Evolutionary conservation across 2,797 vertebrate genomes (phyloP).

Genomic region (Tadarida brasiliensis): DNA sequence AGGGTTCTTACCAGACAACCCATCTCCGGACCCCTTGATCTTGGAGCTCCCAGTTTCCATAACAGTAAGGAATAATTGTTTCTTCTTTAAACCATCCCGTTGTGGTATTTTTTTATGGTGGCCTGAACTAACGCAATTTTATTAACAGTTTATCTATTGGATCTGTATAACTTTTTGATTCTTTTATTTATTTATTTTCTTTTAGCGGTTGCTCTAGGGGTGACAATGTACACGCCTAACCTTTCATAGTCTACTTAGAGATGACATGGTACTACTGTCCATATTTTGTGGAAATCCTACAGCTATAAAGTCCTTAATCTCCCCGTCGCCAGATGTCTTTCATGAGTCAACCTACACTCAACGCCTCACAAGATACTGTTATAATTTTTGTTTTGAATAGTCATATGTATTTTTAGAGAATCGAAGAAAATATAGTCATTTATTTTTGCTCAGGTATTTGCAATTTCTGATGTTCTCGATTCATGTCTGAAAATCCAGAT

Average conservation of each 20-base stretch:
- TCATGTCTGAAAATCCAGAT: neutral
- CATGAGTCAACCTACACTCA: neutral
- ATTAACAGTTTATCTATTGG: neutral
- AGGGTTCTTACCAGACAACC: neutral
- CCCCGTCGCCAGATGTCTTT: neutral
- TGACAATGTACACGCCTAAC: neutral
- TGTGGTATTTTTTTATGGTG: neutral
- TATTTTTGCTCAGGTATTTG: neutral
- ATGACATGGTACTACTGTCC: neutral
- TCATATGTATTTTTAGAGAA: constrained; percentile 9
- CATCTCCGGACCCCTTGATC: no score
- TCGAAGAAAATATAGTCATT: neutral
- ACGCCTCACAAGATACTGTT: neutral
- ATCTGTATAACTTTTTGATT: neutral
- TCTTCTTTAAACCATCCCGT: neutral
- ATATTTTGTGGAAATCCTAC: neutral
- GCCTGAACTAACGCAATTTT: neutral
- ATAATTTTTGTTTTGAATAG: neutral
- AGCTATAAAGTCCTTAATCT: neutral
- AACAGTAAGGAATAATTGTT: neutral
- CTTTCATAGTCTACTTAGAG: constrained; percentile 8
- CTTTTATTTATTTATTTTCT: neutral
- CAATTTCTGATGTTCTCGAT: neutral
- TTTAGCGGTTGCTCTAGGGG: neutral
- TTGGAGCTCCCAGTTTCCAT: neutral